These are phyloP conservation scores for Brachystomella parvula DNA, from an alignment of 1,140 invertebrate species.

Conservation along the genomic window DNA sequence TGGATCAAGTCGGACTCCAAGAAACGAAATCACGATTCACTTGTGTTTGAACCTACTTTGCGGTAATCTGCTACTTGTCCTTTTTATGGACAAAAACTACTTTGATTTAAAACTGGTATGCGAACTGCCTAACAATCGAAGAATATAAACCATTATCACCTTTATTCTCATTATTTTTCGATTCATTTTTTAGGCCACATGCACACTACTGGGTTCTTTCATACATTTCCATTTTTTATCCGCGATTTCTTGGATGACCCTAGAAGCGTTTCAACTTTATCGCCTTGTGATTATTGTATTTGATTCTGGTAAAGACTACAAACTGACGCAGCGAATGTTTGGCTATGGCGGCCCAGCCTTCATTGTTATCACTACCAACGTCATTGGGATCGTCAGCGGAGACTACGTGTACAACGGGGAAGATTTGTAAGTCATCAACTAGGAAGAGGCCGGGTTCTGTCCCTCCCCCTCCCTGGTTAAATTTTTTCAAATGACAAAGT, in stretches of 20 bases:
- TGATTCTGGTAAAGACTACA: slow-evolving; percentile 17
- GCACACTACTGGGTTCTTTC: slow-evolving; percentile 49
- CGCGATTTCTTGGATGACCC: slow-evolving; percentile 55
- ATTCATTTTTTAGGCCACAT: slow-evolving; percentile 41
- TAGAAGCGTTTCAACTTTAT: slow-evolving; percentile 49
- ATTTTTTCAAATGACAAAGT: too few relatives aligned
- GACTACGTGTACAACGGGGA: slow-evolving; percentile 20
- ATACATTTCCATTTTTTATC: slow-evolving; percentile 54
- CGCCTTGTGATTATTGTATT: slow-evolving; percentile 40
- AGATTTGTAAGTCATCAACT: slow-evolving; percentile 22
- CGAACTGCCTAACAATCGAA: neutral
- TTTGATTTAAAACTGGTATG: too few relatives aligned
- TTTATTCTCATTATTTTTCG: neutral
- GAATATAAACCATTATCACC: neutral
- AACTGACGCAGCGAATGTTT: slow-evolving; percentile 33
- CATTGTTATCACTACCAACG: slow-evolving; percentile 43
- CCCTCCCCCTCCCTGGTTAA: too few relatives aligned
- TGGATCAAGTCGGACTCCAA: slow-evolving; percentile 44
- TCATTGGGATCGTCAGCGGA: neutral
- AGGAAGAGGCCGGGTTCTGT: too few relatives aligned
- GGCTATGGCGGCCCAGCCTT: slow-evolving; percentile 47
- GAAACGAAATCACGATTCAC: slow-evolving; percentile 48
- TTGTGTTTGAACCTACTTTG: slow-evolving; percentile 51
- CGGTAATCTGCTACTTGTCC: slow-evolving; percentile 51
- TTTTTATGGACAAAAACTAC: slow-evolving; percentile 49